A percentile compares a stretch with the other conserved stretches of the same genome.
Evolutionary conservation across 1,140 invertebrate species (phyloP).

Genomic region (Lamellibrachia luymesi): DNA sequence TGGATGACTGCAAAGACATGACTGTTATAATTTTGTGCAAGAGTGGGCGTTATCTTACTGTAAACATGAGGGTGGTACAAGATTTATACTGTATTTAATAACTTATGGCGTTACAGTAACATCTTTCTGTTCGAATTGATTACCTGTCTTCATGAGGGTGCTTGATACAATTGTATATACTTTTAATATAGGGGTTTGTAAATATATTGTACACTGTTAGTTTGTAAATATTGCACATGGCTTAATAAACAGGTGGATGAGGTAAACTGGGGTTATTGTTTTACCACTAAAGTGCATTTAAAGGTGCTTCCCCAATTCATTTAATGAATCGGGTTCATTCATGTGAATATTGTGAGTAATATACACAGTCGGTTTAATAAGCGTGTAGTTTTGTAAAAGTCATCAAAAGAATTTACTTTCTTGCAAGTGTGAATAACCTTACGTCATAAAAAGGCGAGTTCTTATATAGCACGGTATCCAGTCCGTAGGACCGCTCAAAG

Average conservation of each 20-base stretch:
- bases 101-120: not conserved
- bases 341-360: no score
- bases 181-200: not conserved
- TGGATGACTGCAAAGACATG: not conserved
- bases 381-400: no score
- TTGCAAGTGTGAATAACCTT: no score
- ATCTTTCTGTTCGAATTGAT: not conserved
- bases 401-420: no score
- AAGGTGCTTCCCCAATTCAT: no score
- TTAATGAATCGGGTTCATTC: no score
- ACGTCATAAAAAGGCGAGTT: no score
- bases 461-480: no score
- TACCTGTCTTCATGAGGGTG: not conserved
- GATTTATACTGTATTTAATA: not conserved
- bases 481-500: no score
- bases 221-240: not conserved
- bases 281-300: not conserved
- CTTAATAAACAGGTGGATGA: not conserved
- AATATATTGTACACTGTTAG: conserved; percentile 1
- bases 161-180: not conserved
- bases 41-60: no score
- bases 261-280: not conserved
- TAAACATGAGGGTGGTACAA: not conserved
- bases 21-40: not conserved
- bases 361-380: no score